Evolutionary conservation across 2,888 invertebrate genomes (phyloP).

Genomic region (Trichogramma evanescens): DNA sequence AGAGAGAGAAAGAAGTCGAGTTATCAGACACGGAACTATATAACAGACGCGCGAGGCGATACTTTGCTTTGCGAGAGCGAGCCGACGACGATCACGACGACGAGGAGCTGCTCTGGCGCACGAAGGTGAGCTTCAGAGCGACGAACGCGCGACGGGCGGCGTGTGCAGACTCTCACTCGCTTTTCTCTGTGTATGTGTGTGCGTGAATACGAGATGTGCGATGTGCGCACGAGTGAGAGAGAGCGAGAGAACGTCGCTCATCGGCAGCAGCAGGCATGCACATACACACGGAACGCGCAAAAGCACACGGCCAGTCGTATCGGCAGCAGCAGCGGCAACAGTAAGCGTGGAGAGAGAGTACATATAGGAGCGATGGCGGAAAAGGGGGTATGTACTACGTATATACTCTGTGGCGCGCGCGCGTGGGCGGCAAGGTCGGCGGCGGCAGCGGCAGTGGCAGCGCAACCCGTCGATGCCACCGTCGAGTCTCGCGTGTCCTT

Average conservation of each 20-base stretch:
- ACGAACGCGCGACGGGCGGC: slow-evolving; percentile 5
- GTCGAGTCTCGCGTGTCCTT: too few relatives aligned
- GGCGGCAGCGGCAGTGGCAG: background rate
- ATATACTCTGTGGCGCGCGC: background rate
- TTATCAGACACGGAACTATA: too few relatives aligned
- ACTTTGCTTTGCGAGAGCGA: too few relatives aligned
- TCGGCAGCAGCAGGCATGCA: background rate
- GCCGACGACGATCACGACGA: too few relatives aligned
- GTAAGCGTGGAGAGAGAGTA: background rate
- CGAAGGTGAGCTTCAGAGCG: background rate
- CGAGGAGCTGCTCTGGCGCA: too few relatives aligned
- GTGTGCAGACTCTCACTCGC: background rate
- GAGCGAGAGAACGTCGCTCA: background rate
- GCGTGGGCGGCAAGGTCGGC: background rate
- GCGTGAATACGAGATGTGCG: background rate
- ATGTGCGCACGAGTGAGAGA: slow-evolving; percentile 8
- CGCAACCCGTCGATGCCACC: too few relatives aligned
- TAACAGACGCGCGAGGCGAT: too few relatives aligned
- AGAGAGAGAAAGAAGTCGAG: background rate
- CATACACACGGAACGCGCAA: too few relatives aligned
- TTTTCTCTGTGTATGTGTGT: too few relatives aligned
- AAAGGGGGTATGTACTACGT: slow-evolving; percentile 7
- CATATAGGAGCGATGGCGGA: background rate
- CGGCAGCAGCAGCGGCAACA: too few relatives aligned
- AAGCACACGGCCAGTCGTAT: too few relatives aligned